Evolutionary conservation across 2,888 invertebrate genomes (phyloP), one percentile per base, ranked within the genome.

Genomic region (Stenotaenia linearis): DNA sequence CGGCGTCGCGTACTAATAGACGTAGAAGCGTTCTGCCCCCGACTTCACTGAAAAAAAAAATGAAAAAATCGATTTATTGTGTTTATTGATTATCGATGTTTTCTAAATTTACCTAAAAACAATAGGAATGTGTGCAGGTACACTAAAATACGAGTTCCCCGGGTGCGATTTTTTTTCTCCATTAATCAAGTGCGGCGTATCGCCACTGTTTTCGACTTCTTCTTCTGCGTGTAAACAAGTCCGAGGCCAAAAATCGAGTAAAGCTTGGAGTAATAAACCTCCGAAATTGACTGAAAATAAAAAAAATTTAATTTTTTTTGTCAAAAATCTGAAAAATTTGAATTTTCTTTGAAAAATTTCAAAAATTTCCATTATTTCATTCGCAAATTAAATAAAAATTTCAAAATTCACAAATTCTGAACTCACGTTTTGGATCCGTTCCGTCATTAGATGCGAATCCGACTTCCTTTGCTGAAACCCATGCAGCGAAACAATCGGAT

Each of bases 391-490:
- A 75, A 15, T 23, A 78, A 78, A n/a, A 69, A 77, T 30, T 75
- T 79, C 4, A 77, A 21, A 79, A 9, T 21, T 23, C 10, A 80
- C 78, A 30, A 61, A 30, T 30, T 7, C 45, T 50, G 7, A 75
- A 78, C 86, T 83, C 87, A 91, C 90, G 90, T 90, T 88, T 96
- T 82, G 93, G 93, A 85, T 96, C 96, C 79, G 88, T 87, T 37
- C 87, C 86, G 87, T 94, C 88, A 86, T 88, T 87, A 69, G 88
- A 90, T 0, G 92, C 91, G 83, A 98, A 89, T 0, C 96, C 97
- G 28, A 96, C 94, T 86, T 99, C 99, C 86, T 92, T 93, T 0
- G 97, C 95, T 77, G 98, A 97, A 3, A 99, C 96, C 99, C 99
- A 99, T 0, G 99, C 98, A 45, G 97, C 92, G 84, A 99, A 93